phyloP scores from a whole-genome alignment of 2,113 vertebrate species.

The Gymnocephalus cernua region DNA sequence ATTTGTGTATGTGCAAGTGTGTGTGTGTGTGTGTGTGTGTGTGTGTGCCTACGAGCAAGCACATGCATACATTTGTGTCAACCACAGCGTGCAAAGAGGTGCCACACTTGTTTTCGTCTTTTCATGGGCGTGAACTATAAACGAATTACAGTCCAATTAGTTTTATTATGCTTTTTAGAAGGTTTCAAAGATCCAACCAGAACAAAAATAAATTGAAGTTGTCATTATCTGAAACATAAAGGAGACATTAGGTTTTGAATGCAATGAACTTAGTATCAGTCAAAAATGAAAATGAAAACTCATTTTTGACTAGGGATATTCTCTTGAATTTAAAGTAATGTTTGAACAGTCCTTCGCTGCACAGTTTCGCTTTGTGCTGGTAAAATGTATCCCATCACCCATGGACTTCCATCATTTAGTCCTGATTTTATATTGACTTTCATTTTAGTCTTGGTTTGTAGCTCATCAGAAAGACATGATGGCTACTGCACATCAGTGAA shows the following conservation, averaged over 20 bases:
- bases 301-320: not conserved
- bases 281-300: not conserved
- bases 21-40: constrained; percentile 13
- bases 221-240: not conserved
- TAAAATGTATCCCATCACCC: not conserved
- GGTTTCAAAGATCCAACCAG: not conserved
- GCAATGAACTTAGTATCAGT: not conserved
- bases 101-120: constrained; percentile 33
- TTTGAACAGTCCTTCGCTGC: not conserved
- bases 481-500: constrained; percentile 25
- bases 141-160: constrained; percentile 43
- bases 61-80: constrained; percentile 68
- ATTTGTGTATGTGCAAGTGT: too few relatives aligned
- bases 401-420: not conserved
- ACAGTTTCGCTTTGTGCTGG: not conserved
- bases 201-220: not conserved
- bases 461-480: not conserved
- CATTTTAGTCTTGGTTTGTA: not conserved
- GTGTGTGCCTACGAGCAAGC: constrained; percentile 55
- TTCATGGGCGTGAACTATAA: constrained; percentile 55
- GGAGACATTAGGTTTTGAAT: not conserved
- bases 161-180: constrained; percentile 16
- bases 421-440: not conserved
- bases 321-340: not conserved
- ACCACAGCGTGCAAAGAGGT: constrained; percentile 51